Evolutionary conservation across 2,797 vertebrate species (phyloP).

Genomic region (Sebastes nivosus): DNA sequence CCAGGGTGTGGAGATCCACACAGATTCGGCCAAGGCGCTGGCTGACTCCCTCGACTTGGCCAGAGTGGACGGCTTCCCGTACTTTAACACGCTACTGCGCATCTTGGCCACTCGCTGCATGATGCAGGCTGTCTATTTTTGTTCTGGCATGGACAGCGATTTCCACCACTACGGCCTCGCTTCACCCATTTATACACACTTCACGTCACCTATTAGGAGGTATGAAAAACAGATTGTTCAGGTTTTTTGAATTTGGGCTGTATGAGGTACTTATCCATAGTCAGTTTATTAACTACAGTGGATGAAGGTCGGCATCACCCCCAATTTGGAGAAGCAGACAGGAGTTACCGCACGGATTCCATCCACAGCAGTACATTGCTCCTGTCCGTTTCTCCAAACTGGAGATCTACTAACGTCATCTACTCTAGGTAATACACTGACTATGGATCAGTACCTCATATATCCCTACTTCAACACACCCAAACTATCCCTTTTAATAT

Average conservation of each 20-base stretch:
- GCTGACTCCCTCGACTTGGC: constrained; percentile 93
- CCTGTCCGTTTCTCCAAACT: too few relatives aligned
- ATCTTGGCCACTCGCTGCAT: constrained; percentile 97
- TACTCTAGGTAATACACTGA: too few relatives aligned
- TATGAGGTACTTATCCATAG: too few relatives aligned
- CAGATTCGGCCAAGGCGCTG: constrained; percentile 93
- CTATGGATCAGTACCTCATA: too few relatives aligned
- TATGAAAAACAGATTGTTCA: constrained; percentile 58
- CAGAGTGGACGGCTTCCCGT: constrained; percentile 85
- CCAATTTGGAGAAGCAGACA: too few relatives aligned
- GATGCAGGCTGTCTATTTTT: constrained; percentile 99
- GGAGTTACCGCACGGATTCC: too few relatives aligned
- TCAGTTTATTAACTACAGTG: too few relatives aligned
- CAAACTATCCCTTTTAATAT: not conserved
- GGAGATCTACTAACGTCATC: too few relatives aligned
- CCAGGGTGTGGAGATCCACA: constrained; percentile 89
- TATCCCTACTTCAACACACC: too few relatives aligned
- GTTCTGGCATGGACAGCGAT: constrained; percentile 97
- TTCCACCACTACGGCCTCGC: constrained; percentile 98
- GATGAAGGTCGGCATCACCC: too few relatives aligned
- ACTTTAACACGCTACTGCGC: constrained; percentile 93
- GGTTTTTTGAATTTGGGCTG: too few relatives aligned
- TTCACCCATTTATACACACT: constrained; percentile 97
- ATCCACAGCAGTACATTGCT: too few relatives aligned
- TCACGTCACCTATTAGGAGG: constrained; percentile 98